A percentile compares a stretch with the other conserved stretches of the same genome.
phyloP scores from a whole-genome alignment of 2,797 vertebrate genomes.

The Gymnothorax javanicus region DNA sequence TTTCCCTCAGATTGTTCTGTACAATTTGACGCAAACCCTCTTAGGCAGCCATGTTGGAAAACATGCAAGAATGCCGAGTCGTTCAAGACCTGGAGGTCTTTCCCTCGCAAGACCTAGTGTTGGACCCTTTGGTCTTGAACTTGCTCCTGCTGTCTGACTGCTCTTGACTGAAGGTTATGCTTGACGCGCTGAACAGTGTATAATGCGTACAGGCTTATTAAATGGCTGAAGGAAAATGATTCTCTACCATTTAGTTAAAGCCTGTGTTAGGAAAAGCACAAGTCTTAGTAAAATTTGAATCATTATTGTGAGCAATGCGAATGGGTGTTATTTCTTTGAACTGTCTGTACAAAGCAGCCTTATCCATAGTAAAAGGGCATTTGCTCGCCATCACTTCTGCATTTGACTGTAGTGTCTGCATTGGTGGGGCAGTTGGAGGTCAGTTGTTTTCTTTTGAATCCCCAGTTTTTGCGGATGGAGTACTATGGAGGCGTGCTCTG shows the following conservation, averaged over 20 bases:
- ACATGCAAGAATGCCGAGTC: no score
- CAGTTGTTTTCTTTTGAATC: neutral
- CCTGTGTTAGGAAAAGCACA: neutral
- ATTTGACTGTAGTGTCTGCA: neutral
- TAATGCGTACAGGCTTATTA: neutral
- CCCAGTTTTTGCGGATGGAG: slow-evolving; percentile 76
- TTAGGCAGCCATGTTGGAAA: no score
- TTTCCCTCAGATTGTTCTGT: no score
- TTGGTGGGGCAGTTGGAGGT: neutral
- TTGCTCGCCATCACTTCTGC: neutral
- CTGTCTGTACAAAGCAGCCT: neutral
- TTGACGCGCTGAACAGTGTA: neutral
- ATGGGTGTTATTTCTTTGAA: neutral
- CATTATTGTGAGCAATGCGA: neutral
- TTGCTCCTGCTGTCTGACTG: neutral
- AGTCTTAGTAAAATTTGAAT: neutral
- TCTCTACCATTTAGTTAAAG: neutral
- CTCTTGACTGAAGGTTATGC: neutral
- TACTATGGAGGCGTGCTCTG: slow-evolving; percentile 71
- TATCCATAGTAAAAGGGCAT: neutral
- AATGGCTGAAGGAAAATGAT: neutral
- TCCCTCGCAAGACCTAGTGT: no score
- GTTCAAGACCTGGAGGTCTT: no score
- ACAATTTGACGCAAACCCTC: no score
- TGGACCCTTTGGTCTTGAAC: neutral